These are phyloP conservation scores for Chondrilla cf. caribensis DNA, from an alignment of 37 sponge, comb jelly and placozoan species.

Conservation along the genomic window DNA sequence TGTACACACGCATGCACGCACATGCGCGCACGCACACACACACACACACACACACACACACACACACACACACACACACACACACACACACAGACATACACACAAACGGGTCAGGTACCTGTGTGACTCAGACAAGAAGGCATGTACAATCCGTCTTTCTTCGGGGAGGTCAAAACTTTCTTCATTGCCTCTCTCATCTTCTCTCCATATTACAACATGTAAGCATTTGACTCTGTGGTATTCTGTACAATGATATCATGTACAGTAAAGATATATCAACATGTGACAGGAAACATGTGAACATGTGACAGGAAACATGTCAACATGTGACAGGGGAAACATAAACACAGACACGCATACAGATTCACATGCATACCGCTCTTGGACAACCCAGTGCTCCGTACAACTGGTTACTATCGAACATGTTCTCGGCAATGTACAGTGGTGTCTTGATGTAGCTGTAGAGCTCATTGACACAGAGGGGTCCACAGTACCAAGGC, in stretches of 20 bases:
- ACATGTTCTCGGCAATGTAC: conserved; percentile 23
- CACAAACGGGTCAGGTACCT: no score
- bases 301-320: no score
- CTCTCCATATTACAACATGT: not conserved
- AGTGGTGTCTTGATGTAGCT: conserved; percentile 18
- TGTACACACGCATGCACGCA: not conserved
- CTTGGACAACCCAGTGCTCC: not conserved
- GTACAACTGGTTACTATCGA: conserved; percentile 15
- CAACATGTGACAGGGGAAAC: no score
- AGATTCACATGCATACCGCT: conserved; percentile 3
- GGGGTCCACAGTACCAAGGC: conserved; percentile 21
- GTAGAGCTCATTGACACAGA: not conserved
- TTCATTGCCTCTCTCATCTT: not conserved
- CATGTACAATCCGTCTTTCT: not conserved
- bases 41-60: not conserved
- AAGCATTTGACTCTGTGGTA: not conserved
- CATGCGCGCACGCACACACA: not conserved
- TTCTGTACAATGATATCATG: not conserved
- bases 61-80: no score
- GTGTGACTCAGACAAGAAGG: not conserved
- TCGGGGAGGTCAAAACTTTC: not conserved
- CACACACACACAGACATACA: no score
- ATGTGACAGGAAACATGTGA: no score
- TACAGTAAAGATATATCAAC: not conserved
- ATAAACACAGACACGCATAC: no score